Evolutionary conservation across 2,113 vertebrate species (phyloP).

Genomic region (Oreochromis spilurus): DNA sequence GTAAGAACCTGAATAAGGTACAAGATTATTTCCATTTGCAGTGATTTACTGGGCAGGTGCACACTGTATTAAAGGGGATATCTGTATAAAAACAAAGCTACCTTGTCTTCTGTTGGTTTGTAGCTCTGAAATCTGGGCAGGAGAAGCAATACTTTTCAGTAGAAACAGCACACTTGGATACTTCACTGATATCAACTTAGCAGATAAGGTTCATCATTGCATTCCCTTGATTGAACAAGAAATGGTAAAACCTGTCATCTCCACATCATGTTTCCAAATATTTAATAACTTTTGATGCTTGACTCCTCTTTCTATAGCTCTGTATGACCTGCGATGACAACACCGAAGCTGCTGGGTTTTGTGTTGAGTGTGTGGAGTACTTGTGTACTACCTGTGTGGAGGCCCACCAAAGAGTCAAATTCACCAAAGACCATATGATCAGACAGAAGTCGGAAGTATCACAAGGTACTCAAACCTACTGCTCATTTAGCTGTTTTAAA

Average conservation of each 20-base stretch:
- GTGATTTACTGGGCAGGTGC: not conserved
- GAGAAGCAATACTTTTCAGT: not conserved
- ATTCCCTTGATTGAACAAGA: not conserved
- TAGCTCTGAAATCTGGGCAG: not conserved
- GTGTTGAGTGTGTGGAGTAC: conserved; percentile 92
- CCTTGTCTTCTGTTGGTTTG: not conserved
- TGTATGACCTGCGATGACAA: conserved; percentile 94
- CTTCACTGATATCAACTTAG: not conserved
- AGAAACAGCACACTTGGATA: not conserved
- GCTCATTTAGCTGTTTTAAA: not conserved
- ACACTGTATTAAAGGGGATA: not conserved
- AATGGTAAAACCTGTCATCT: not conserved
- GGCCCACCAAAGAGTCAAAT: conserved; percentile 93
- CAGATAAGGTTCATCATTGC: not conserved
- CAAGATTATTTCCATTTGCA: not conserved
- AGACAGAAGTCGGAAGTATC: conserved; percentile 86
- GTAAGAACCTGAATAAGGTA: not conserved
- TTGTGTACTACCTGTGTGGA: conserved; percentile 90
- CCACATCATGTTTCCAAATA: not conserved
- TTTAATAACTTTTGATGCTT: not conserved
- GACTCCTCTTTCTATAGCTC: conserved; percentile 65
- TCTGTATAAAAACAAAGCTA: not conserved
- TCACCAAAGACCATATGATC: conserved; percentile 92
- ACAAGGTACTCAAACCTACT: conserved; percentile 70
- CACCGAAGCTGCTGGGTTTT: conserved; percentile 88